Percentiles rank a stretch among this genome's conserved stretches.
phyloP scores from a whole-genome alignment of 2,113 vertebrate genomes.

The Probosciger aterrimus region DNA sequence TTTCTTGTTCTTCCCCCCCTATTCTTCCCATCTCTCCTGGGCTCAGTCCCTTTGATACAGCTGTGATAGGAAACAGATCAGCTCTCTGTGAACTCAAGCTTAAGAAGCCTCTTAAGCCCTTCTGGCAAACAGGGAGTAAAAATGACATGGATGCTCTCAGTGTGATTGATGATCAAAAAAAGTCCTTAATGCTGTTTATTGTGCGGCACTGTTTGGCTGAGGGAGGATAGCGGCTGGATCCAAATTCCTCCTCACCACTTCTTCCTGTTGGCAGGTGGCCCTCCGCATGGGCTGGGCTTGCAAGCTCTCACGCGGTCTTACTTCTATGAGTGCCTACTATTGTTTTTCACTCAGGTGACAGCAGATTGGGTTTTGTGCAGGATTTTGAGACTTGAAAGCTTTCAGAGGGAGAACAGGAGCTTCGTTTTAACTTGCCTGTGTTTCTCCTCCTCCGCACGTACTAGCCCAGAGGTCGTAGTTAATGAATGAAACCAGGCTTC shows the following conservation, averaged over 20 bases:
- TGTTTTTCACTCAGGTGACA: not conserved
- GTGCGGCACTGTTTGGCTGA: not conserved
- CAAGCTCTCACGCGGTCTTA: not conserved
- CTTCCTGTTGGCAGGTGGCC: slow-evolving; percentile 56
- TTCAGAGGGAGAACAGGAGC: not conserved
- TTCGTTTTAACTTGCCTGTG: not conserved
- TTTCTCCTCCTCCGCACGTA: not conserved
- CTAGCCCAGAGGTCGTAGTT: slow-evolving; percentile 13
- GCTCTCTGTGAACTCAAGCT: not conserved
- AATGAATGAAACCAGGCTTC: slow-evolving; percentile 48
- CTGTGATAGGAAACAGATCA: not conserved
- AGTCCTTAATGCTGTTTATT: not conserved
- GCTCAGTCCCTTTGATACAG: not conserved
- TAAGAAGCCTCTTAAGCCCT: slow-evolving; percentile 2
- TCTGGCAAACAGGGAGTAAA: not conserved
- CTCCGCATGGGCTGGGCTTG: not conserved
- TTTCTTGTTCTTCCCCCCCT: not conserved
- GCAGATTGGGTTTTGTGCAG: not conserved
- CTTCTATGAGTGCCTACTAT: not conserved
- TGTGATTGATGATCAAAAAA: not conserved
- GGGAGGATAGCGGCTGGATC: slow-evolving; percentile 35
- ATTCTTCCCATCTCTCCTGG: not conserved
- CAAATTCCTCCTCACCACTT: slow-evolving; percentile 25
- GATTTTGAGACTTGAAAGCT: not conserved
- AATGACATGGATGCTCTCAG: not conserved